Evolutionary conservation across 2,113 vertebrate species (phyloP).

Genomic region (Oxygymnocypris stewartii): DNA sequence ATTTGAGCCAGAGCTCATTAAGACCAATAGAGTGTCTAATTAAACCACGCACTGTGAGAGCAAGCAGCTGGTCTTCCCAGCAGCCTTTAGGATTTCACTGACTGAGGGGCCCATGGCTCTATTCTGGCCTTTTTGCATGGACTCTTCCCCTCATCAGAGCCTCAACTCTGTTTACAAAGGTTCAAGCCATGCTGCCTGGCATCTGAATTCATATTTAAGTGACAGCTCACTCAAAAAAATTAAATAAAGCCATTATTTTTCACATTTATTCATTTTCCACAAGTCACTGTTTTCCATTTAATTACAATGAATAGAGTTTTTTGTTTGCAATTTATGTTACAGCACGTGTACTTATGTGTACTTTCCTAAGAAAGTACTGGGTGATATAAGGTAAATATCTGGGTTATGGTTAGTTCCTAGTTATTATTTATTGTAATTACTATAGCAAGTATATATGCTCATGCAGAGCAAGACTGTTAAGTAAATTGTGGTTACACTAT

Average conservation of each 20-base stretch:
- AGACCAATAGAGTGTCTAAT: slow-evolving; percentile 37
- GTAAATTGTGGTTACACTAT: too few species aligned
- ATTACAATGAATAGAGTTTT: background rate
- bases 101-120: slow-evolving; percentile 13
- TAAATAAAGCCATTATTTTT: background rate
- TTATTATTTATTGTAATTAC: too few species aligned
- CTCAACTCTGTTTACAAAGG: slow-evolving; percentile 3
- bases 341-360: too few species aligned
- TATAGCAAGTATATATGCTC: too few species aligned
- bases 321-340: background rate
- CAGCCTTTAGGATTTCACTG: slow-evolving; percentile 16
- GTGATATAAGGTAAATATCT: too few species aligned
- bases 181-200: slow-evolving; percentile 4
- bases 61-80: slow-evolving; percentile 15
- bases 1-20: slow-evolving; percentile 34
- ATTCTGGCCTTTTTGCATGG: background rate
- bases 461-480: too few species aligned
- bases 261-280: background rate
- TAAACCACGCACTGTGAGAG: slow-evolving; percentile 26
- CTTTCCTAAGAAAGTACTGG: too few species aligned
- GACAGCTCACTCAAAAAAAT: background rate
- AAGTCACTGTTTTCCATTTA: background rate
- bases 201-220: slow-evolving; percentile 23
- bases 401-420: too few species aligned
- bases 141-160: slow-evolving; percentile 10